phyloP scores from a whole-genome alignment of 2,888 invertebrate species.

The Cryptus viduatorius region DNA sequence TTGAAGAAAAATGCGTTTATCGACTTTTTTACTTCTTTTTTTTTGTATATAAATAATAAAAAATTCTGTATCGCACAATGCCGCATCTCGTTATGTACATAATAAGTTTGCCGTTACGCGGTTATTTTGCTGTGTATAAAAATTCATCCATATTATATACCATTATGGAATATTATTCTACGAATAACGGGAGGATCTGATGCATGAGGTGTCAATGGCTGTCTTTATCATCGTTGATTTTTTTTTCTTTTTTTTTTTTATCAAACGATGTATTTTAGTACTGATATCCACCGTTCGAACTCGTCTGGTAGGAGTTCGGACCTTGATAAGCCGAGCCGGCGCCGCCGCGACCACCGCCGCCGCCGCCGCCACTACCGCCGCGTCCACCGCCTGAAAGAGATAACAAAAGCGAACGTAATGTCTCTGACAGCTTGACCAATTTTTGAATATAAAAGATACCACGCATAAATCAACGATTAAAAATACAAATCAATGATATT shows the following conservation, averaged over 20 bases:
- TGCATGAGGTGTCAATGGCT: conserved; percentile 70
- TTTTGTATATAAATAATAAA: conserved; percentile 59
- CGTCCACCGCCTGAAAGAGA: conserved; percentile 65
- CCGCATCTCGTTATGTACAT: conserved; percentile 71
- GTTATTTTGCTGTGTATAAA: conserved; percentile 38
- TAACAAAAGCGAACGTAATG: not conserved
- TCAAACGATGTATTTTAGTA: conserved; percentile 68
- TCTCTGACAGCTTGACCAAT: not conserved
- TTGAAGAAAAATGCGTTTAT: conserved; percentile 35
- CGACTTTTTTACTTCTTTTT: conserved; percentile 18
- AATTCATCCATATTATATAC: conserved; percentile 50
- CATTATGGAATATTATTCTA: conserved; percentile 52
- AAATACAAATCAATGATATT: not conserved
- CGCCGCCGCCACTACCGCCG: conserved; percentile 53
- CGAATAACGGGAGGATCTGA: conserved; percentile 54
- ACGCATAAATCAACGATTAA: not conserved
- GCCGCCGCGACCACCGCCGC: conserved; percentile 59
- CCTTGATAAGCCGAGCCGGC: conserved; percentile 76
- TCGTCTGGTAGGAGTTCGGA: conserved; percentile 78
- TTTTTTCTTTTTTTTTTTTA: conserved; percentile 28
- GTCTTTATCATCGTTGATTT: conserved; percentile 52
- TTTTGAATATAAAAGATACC: too few species aligned
- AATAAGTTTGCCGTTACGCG: conserved; percentile 67
- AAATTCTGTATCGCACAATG: conserved; percentile 41
- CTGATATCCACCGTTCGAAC: conserved; percentile 75